These are phyloP conservation scores for Hirtodrosophila cameraria DNA, from an alignment of 2,888 invertebrate species.

Conservation along the genomic window DNA sequence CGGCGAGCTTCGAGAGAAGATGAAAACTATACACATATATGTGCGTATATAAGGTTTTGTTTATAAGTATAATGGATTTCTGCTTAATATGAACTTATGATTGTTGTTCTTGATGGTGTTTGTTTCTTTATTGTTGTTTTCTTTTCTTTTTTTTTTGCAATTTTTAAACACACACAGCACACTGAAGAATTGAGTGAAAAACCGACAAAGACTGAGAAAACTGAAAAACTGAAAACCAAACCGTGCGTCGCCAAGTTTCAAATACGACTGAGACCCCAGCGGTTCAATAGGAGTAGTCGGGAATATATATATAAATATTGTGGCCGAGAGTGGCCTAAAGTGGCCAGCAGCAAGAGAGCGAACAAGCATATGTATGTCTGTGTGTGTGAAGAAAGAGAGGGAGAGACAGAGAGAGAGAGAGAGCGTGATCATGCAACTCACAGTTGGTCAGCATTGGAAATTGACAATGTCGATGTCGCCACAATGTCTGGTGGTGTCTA, in stretches of 20 bases:
- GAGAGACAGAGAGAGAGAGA: conserved; percentile 5
- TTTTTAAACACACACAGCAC: conserved; percentile 15
- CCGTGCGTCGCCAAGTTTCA: conserved; percentile 76
- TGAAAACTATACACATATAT: conserved; percentile 24
- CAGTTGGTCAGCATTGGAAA: conserved; percentile 46
- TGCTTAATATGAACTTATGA: conserved; percentile 47
- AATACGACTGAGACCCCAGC: conserved; percentile 72
- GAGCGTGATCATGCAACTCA: conserved; percentile 37
- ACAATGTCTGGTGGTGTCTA: conserved; percentile 82
- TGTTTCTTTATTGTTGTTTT: conserved; percentile 19
- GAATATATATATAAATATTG: conserved; percentile 32
- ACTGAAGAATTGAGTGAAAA: conserved; percentile 15
- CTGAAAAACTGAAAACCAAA: conserved; percentile 48
- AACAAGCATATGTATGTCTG: conserved; percentile 5
- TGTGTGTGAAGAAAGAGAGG: conserved; percentile 17
- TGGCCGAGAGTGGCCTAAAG: conserved; percentile 68
- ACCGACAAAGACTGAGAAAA: conserved; percentile 12
- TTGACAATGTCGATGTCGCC: conserved; percentile 78
- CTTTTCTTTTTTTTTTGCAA: conserved; percentile 17
- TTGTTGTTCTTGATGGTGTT: conserved; percentile 14
- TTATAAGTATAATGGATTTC: conserved; percentile 49
- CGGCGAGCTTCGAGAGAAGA: conserved; percentile 46
- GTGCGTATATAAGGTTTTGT: conserved; percentile 40
- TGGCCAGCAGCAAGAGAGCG: conserved; percentile 38
- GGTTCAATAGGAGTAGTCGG: conserved; percentile 63